Percentiles rank a stretch among this genome's conserved stretches.
Conservation (phyloP, 2,888 invertebrate genomes). For the Noctua janthe region DNA sequence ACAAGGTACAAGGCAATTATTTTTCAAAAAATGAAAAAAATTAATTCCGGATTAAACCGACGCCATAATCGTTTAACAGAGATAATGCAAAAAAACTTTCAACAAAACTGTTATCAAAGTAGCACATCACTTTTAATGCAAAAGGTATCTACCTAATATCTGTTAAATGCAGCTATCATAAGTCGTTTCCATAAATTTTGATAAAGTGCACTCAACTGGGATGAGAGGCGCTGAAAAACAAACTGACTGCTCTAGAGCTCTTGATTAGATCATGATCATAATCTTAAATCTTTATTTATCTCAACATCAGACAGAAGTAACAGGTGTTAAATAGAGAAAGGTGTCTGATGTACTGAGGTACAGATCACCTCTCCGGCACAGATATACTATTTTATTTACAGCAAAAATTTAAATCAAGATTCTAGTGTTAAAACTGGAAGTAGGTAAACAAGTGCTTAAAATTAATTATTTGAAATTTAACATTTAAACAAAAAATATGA, state of each 20-base stretch:
- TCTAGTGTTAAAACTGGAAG: no score
- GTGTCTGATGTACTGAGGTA: no score
- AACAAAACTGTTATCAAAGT: slow-evolving; percentile 42
- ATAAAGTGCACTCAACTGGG: neutral
- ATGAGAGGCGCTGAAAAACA: neutral
- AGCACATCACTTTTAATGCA: slow-evolving; percentile 15
- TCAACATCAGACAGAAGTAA: no score
- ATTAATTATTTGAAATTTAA: no score
- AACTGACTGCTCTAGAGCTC: no score
- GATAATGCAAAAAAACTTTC: slow-evolving; percentile 36
- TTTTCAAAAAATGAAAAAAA: neutral
- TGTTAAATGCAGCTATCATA: neutral
- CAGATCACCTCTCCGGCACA: no score
- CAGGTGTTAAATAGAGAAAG: no score
- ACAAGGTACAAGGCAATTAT: neutral
- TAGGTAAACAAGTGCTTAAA: no score
- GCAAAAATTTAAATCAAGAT: no score
- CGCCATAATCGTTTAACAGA: neutral
- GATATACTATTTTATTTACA: no score
- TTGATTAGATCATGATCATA: neutral
- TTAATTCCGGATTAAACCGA: neutral
- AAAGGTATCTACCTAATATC: slow-evolving; percentile 23
- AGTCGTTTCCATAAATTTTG: neutral
- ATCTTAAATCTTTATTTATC: no score
- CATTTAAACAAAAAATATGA: no score